Evolutionary conservation across 2,797 vertebrate species (phyloP).

Genomic region (Margarornis squamiger): DNA sequence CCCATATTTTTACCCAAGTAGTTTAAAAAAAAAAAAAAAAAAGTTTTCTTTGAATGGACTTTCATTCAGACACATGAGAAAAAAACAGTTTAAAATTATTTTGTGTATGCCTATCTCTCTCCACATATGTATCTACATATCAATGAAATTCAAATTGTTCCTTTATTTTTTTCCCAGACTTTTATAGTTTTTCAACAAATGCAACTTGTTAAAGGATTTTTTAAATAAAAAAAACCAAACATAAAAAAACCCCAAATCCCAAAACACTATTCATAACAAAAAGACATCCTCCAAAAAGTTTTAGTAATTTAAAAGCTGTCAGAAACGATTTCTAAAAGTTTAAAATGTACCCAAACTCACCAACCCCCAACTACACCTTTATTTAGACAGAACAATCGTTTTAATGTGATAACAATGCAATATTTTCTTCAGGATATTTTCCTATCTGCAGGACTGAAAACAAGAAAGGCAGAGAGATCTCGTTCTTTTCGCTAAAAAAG

Average conservation of each 20-base stretch:
- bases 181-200: background rate
- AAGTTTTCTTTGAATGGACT: background rate
- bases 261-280: background rate
- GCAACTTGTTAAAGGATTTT: background rate
- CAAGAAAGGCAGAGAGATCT: background rate
- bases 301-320: background rate
- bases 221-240: background rate
- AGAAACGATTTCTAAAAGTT: conserved; percentile 43
- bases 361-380: background rate
- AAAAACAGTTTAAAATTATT: background rate
- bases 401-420: background rate
- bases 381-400: background rate
- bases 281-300: background rate
- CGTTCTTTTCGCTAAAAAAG: background rate
- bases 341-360: background rate
- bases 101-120: background rate
- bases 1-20: background rate
- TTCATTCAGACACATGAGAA: background rate
- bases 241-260: background rate
- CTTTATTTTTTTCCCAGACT: background rate
- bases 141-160: background rate
- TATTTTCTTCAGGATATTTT: background rate
- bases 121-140: background rate
- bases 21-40: background rate
- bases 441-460: background rate